Percentiles rank a stretch among this genome's conserved stretches.
Conservation (phyloP, 2,888 invertebrate species). For the Amaurobius ferox region DNA sequence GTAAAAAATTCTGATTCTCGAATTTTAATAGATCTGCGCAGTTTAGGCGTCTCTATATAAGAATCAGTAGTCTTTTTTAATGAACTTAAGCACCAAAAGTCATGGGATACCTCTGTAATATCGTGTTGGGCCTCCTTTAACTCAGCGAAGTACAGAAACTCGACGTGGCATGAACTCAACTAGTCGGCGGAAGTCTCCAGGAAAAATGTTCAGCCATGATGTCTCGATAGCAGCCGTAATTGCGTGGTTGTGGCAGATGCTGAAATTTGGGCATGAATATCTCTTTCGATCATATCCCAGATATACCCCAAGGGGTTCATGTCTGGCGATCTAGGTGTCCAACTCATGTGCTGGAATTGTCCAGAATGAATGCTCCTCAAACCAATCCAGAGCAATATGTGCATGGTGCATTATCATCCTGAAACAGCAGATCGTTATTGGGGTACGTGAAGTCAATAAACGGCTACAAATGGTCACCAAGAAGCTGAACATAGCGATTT, state of each 20-base stretch:
- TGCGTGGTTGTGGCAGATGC: neutral
- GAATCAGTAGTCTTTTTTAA: too few relatives aligned
- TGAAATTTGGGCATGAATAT: neutral
- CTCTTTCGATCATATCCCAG: neutral
- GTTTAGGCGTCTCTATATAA: too few relatives aligned
- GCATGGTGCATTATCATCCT: conserved; percentile 25
- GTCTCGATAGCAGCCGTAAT: too few relatives aligned
- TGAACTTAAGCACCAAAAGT: too few relatives aligned
- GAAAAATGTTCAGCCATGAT: too few relatives aligned
- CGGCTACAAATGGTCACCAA: conserved; percentile 17
- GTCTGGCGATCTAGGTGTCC: conserved; percentile 4
- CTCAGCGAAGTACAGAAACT: too few relatives aligned
- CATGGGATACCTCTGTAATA: too few relatives aligned
- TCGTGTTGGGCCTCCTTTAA: too few relatives aligned
- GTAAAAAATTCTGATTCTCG: too few relatives aligned
- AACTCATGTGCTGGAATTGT: conserved; percentile 15
- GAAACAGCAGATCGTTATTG: conserved; percentile 5
- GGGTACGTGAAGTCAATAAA: conserved; percentile 16
- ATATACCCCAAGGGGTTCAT: neutral
- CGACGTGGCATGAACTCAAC: too few relatives aligned
- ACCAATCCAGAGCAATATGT: neutral
- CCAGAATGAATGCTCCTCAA: conserved; percentile 29
- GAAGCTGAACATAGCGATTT: conserved; percentile 11
- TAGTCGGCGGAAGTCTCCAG: too few relatives aligned
- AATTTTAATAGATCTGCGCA: too few relatives aligned